Conservation (phyloP, 2,797 vertebrate species). For the Argya squamiceps region DNA sequence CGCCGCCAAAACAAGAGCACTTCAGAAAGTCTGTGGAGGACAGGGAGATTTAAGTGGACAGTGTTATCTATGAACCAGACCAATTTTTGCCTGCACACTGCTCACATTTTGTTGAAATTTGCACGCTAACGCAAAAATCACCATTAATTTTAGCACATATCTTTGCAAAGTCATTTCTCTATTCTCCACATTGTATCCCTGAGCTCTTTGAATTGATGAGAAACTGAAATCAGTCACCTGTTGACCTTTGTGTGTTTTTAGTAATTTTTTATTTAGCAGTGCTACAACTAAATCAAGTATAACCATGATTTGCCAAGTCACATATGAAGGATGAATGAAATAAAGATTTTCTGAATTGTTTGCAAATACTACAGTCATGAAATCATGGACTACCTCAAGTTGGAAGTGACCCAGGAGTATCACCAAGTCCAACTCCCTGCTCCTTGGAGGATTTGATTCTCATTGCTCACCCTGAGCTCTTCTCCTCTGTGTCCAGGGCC, state of each 20-base stretch:
- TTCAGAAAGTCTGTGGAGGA: not conserved
- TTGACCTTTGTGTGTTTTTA: not conserved
- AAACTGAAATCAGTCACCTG: not conserved
- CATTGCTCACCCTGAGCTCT: not conserved
- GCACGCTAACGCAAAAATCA: fast-evolving
- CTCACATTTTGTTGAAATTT: not conserved
- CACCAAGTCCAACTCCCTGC: not conserved
- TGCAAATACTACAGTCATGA: not conserved
- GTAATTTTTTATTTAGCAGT: not conserved
- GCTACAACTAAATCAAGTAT: not conserved
- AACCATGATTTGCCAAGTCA: not conserved
- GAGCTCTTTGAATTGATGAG: not conserved
- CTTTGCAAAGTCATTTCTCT: not conserved
- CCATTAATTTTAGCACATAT: not conserved
- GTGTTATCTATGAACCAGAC: not conserved
- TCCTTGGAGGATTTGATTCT: not conserved
- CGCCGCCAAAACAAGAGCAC: not conserved
- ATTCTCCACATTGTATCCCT: not conserved
- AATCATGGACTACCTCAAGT: not conserved
- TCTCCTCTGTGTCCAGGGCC: not conserved
- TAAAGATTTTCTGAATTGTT: not conserved
- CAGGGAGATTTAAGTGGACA: too few relatives aligned
- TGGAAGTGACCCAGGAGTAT: not conserved
- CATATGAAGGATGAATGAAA: not conserved
- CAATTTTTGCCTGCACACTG: not conserved